Base-by-base conservation (phyloP, 2,888 invertebrate species). In the Chromoteleia sp. region DNA sequence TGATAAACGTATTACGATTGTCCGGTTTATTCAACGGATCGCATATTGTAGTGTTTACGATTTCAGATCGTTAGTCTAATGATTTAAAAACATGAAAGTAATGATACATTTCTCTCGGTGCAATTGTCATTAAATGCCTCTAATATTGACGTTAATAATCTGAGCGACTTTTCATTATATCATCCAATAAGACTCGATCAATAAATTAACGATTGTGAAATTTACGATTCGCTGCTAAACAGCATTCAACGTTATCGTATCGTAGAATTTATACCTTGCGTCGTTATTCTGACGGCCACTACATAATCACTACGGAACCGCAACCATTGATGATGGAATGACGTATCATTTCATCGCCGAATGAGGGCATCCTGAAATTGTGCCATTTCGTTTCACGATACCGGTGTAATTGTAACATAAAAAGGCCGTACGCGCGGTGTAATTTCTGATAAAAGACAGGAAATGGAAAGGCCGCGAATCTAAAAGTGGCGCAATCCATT, bases 61-160 rank as follows among this genome's bases (percentile, higher is more conserved):
- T 25, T 5, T 25, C 2, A 25, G 25, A 25, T 25, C 25, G 5
- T 25, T 25, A 25, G 2, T 25, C 25, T 5, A 5, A 25, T 5
- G 5, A 25, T 25, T 25, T 25, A 25, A 25, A 25, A n/a, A n/a
- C n/a, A n/a, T n/a, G n/a, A n/a, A n/a, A n/a, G n/a, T n/a, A n/a
- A n/a, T n/a, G n/a, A 4, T 25, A 25, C 25, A 4, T 25, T 25
- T 5, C 25, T 25, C 25, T 25, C n/a, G n/a, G 25, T 5, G 5
- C 14, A 14, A 41, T 41, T 14, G 39, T 39, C 14, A 39, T 21
- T 41, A 36, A 58, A 58, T 41, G 41, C 7, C 7, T 43, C 30
- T 8, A 5, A 29, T 61, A 61, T 61, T 61, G 59, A 61, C n/a
- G n/a, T n/a, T n/a, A n/a, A n/a, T n/a, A n/a, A n/a, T n/a, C 45